A percentile compares a stretch with the other conserved stretches of the same genome.
These are phyloP conservation scores for Nasonovia ribisnigri DNA, from an alignment of 2,888 invertebrate species.

Conservation along the genomic window DNA sequence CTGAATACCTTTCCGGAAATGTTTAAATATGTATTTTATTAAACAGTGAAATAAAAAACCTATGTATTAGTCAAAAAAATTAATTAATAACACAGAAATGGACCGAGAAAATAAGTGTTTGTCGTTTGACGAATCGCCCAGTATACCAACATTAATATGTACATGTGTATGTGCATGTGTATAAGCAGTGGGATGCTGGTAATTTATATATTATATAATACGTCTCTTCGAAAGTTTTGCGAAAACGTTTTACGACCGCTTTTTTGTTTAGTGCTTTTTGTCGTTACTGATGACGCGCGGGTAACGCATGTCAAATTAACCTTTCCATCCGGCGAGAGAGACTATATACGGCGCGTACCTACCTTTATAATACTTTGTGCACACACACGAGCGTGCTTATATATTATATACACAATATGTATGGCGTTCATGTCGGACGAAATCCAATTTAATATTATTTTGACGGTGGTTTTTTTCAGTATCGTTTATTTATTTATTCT, in stretches of 20 bases:
- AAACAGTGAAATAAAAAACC: background rate
- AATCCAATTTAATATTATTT: slow-evolving; percentile 56
- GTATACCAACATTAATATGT: background rate
- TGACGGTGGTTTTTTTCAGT: background rate
- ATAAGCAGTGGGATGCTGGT: background rate
- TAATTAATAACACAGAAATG: background rate
- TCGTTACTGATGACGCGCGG: background rate
- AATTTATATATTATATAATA: background rate
- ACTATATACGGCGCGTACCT: background rate
- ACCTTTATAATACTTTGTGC: slow-evolving; percentile 17
- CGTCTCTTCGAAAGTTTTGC: slow-evolving; percentile 3
- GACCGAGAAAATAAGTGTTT: background rate
- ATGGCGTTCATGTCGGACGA: background rate
- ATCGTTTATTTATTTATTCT: slow-evolving; percentile 30
- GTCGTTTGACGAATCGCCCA: background rate
- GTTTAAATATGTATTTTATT: background rate
- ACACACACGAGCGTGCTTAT: background rate
- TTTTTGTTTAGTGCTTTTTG: slow-evolving; percentile 27
- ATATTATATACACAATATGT: slow-evolving; percentile 4
- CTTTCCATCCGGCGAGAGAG: slow-evolving; percentile 24
- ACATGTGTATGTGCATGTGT: background rate
- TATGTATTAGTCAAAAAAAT: background rate
- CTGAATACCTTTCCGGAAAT: background rate
- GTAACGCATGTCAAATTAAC: slow-evolving; percentile 49
- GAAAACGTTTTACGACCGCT: slow-evolving; percentile 47